Conservation (phyloP, 2,113 vertebrate species). For the Rostratula benghalensis region DNA sequence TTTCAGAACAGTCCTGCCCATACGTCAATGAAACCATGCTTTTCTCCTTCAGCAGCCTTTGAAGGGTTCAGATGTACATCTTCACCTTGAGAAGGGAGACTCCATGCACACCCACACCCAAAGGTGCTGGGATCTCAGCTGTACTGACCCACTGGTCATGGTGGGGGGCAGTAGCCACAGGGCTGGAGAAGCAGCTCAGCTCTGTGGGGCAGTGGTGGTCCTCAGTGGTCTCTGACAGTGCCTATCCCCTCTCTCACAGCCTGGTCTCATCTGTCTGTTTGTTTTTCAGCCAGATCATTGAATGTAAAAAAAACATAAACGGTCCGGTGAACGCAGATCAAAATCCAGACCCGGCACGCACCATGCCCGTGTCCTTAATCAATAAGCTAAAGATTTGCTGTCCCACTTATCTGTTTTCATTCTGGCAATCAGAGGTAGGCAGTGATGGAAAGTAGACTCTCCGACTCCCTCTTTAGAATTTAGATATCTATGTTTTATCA, state of each 20-base stretch:
- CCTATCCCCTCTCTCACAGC: background rate
- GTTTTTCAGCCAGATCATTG: background rate
- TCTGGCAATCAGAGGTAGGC: background rate
- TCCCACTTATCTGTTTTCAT: constrained; percentile 26
- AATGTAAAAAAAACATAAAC: background rate
- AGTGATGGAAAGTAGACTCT: constrained; percentile 40
- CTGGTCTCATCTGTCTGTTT: background rate
- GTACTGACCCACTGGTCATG: background rate
- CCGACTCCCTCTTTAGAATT: constrained; percentile 11
- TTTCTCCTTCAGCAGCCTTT: background rate
- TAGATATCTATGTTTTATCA: background rate
- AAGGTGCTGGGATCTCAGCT: background rate
- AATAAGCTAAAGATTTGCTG: constrained; percentile 58
- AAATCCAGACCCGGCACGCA: background rate
- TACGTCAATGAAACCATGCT: background rate
- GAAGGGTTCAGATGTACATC: background rate
- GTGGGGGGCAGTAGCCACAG: background rate
- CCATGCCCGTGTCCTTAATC: background rate
- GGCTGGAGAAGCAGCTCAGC: background rate
- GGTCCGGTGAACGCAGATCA: constrained; percentile 13
- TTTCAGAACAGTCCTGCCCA: background rate
- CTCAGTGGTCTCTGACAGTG: background rate
- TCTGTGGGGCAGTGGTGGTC: background rate
- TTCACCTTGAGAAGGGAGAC: background rate
- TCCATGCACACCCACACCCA: background rate